Conservation (phyloP, 2,888 invertebrate genomes). For the Platerodrilus igneus region DNA sequence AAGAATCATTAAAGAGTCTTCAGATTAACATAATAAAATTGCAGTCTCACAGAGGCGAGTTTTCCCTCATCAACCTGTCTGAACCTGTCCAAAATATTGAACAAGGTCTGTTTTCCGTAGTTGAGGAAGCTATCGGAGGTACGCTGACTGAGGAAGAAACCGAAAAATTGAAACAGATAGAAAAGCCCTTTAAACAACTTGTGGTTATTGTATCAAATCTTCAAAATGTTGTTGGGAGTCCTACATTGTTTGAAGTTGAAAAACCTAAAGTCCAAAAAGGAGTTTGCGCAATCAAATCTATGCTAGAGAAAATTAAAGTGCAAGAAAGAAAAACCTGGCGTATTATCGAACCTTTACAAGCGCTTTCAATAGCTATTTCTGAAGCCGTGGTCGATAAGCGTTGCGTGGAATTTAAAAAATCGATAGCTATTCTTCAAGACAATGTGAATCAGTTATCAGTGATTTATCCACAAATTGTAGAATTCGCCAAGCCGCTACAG, state of each 20-base stretch:
- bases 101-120: constrained; percentile 1
- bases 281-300: constrained; percentile 15
- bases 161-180: constrained; percentile 2
- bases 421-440: no score
- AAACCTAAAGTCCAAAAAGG: constrained; percentile 25
- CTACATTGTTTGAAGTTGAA: constrained; percentile 10
- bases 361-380: background rate
- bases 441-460: no score
- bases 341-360: constrained; percentile 1
- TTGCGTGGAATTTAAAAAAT: no score
- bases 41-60: no score
- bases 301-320: no score
- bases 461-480: no score
- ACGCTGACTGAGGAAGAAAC: constrained; percentile 13
- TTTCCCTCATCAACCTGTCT: no score
- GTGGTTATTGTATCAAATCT: constrained; percentile 15
- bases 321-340: no score
- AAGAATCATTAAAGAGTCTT: background rate
- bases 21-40: constrained; percentile 3
- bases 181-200: constrained; percentile 18
- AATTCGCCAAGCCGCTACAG: no score
- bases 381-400: no score
- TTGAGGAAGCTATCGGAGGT: background rate
- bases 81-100: constrained; percentile 4
- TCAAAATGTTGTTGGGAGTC: constrained; percentile 4